phyloP scores from a whole-genome alignment of 1,140 invertebrate genomes.

The Atopsyche davidsoni region DNA sequence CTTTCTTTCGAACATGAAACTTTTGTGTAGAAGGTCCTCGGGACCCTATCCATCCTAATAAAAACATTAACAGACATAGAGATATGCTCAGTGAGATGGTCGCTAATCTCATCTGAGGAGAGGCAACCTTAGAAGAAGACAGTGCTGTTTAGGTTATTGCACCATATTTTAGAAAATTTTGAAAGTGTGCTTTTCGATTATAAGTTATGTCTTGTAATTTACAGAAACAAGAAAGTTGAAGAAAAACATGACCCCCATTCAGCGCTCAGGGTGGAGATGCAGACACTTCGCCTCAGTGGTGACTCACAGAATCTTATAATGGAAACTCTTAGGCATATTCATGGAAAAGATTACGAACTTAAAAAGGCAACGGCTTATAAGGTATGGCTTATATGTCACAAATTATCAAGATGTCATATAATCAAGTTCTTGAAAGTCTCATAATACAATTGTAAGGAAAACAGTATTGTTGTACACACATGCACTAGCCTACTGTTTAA shows the following conservation, averaged over 20 bases:
- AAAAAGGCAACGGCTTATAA: conserved; percentile 50
- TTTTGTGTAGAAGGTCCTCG: too few species aligned
- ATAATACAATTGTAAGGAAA: too few species aligned
- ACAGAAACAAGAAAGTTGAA: conserved; percentile 38
- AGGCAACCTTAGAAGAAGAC: too few species aligned
- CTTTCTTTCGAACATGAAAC: too few species aligned
- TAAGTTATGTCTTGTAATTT: conserved; percentile 3
- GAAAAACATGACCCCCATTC: conserved; percentile 40
- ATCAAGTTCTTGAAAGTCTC: too few species aligned
- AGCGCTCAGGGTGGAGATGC: conserved; percentile 62
- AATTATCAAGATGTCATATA: too few species aligned
- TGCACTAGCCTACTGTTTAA: not conserved
- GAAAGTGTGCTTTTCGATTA: too few species aligned
- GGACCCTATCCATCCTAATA: too few species aligned
- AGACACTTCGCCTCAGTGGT: conserved; percentile 57
- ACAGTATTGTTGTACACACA: too few species aligned
- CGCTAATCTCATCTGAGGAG: conserved; percentile 9
- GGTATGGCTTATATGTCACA: conserved; percentile 31
- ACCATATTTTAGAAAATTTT: too few species aligned
- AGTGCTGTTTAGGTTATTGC: too few species aligned
- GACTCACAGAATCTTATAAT: conserved; percentile 62
- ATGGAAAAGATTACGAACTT: conserved; percentile 57
- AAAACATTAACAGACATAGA: conserved; percentile 3
- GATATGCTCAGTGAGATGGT: not conserved
- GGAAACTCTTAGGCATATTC: conserved; percentile 63